Evolutionary conservation across 2,113 vertebrate species (phyloP).

Genomic region (Rhinogobius similis): DNA sequence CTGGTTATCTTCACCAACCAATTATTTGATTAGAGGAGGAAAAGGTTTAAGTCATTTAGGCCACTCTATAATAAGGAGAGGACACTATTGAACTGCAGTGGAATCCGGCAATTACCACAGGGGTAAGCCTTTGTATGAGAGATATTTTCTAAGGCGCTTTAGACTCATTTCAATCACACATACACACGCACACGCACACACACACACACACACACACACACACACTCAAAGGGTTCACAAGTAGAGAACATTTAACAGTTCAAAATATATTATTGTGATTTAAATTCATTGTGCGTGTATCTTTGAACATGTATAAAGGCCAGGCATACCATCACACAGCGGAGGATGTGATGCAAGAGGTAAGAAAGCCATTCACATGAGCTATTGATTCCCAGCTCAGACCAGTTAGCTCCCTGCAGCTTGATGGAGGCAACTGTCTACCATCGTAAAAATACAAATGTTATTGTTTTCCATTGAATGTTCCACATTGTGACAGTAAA

Average conservation of each 20-base stretch:
- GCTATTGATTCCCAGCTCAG: constrained; percentile 57
- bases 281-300: neutral
- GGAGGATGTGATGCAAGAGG: constrained; percentile 67
- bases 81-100: constrained; percentile 49
- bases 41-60: constrained; percentile 70
- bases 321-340: constrained; percentile 20
- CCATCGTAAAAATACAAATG: constrained; percentile 3
- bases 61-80: constrained; percentile 63
- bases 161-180: constrained; percentile 31
- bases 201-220: constrained; percentile 1
- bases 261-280: neutral
- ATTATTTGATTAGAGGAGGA: constrained; percentile 78
- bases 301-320: constrained; percentile 22
- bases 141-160: constrained; percentile 51
- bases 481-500: neutral
- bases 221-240: neutral
- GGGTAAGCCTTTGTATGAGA: constrained; percentile 61
- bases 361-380: constrained; percentile 62
- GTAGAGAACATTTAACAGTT: neutral
- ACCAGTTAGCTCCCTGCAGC: constrained; percentile 52
- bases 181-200: neutral
- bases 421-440: constrained; percentile 38
- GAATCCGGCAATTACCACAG: constrained; percentile 55
- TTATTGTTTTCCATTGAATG: neutral
- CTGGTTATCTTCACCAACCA: constrained; percentile 71